Conservation (phyloP, 53 echinoderm and acorn worm genomes). For the Temnopleurus reevesii region DNA sequence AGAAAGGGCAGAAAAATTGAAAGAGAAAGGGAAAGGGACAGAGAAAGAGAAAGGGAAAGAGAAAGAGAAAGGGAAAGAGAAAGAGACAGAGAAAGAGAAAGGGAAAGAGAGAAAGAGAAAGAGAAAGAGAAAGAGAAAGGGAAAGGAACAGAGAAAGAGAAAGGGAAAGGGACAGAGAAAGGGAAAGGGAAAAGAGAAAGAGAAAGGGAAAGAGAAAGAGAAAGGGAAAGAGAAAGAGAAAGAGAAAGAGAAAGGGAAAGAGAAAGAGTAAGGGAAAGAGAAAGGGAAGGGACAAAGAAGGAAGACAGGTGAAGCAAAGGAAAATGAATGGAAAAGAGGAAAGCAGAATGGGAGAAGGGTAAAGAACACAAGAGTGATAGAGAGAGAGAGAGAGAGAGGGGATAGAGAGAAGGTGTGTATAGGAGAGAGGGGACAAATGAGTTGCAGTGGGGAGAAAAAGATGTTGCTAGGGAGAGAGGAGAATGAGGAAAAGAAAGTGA, state of each 20-base stretch:
- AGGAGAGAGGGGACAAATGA: background rate
- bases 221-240: background rate
- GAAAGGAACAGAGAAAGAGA: background rate
- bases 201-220: background rate
- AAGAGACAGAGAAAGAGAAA: background rate
- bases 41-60: background rate
- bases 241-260: background rate
- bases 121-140: background rate
- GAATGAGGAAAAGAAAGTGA: background rate
- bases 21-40: background rate
- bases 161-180: background rate
- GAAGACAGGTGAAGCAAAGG: background rate
- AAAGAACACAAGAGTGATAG: background rate
- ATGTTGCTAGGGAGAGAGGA: background rate
- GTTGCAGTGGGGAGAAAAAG: background rate
- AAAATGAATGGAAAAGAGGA: background rate
- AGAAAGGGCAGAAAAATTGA: background rate
- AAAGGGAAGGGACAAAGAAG: background rate
- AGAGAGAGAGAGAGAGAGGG: background rate
- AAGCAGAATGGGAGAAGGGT: background rate
- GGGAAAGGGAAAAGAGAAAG: background rate
- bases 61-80: background rate
- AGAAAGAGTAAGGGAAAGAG: background rate
- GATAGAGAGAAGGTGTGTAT: background rate
- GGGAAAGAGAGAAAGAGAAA: background rate